Percentiles rank a stretch among this genome's conserved stretches.
These are phyloP conservation scores for Dioctria rufipes DNA, from an alignment of 2,888 invertebrate species.

Conservation along the genomic window DNA sequence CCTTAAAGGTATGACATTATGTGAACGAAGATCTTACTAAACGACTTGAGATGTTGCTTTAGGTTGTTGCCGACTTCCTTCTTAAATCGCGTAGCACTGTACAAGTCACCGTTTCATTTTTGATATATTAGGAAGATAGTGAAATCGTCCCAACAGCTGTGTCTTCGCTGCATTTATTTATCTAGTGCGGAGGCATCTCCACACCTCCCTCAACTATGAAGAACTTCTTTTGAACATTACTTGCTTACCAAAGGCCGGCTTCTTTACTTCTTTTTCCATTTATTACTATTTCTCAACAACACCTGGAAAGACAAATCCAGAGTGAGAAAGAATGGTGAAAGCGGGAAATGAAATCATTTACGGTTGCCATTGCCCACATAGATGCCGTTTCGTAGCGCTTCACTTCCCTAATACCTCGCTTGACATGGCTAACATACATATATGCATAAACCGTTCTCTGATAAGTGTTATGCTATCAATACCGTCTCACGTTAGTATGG, in stretches of 20 bases:
- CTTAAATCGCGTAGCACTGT: slow-evolving; percentile 41
- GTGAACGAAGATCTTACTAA: slow-evolving; percentile 50
- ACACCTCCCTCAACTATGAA: slow-evolving; percentile 17
- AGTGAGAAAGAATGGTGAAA: slow-evolving; percentile 52
- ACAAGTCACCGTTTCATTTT: slow-evolving; percentile 18
- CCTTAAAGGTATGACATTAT: slow-evolving; percentile 46
- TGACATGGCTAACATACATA: not conserved
- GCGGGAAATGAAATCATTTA: slow-evolving; percentile 56
- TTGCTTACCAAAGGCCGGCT: not conserved
- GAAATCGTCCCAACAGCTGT: not conserved
- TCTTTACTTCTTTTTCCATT: slow-evolving; percentile 14
- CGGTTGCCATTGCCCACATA: not conserved
- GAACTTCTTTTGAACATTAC: slow-evolving; percentile 25
- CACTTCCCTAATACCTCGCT: too few relatives aligned
- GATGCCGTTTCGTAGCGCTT: not conserved
- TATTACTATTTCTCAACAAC: not conserved
- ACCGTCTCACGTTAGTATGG: not conserved
- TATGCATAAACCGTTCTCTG: slow-evolving; percentile 6
- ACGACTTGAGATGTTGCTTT: slow-evolving; percentile 26
- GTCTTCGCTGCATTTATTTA: slow-evolving; percentile 11
- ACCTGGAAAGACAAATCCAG: slow-evolving; percentile 39
- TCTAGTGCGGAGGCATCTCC: not conserved
- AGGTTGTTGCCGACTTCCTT: slow-evolving; percentile 16
- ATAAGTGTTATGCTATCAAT: not conserved
- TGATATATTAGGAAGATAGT: slow-evolving; percentile 51